Base-by-base conservation (phyloP, 2,113 vertebrate species). In the Isurus oxyrinchus region DNA sequence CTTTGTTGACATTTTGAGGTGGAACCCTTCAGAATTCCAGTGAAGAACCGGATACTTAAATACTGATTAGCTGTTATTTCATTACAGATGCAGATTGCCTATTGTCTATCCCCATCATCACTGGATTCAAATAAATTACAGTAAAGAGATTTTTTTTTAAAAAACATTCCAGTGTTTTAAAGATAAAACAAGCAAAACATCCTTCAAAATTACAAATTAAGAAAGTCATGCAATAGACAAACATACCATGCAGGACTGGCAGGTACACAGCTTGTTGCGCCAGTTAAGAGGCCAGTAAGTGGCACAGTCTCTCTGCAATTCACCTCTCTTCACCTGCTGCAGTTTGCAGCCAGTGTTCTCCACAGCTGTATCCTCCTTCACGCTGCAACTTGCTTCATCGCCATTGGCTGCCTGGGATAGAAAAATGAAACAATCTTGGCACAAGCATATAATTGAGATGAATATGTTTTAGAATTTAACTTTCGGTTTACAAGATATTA, bases 241-340 rank as follows among this genome's bases (percentile, higher is more conserved):
- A 97, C 97, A n/a, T 97, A 99, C 99, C 99, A 98, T 97, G 94
- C 99, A 99, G 97, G 97, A 97, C 86, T 97, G 97, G 97, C 99
- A 99, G 96, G 98, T 98, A 97, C 99, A 99, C 14, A 99, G 97
- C 97, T 98, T 97, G 96, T 98, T 97, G n/a, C 99, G 98, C 99
- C 99, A 99, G 97, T 97, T 98, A 0, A 97, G 98, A 0, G 99
- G 98, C 99, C 99, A 99, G 97, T 99, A 99, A 96, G 98, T 99
- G 0, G 99, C 98, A 76, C 97, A 97, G 53, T 97, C 97, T 86
- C 97, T 98, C 97, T 97, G 97, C 2, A 98, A 79, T 91, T 93
- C 96, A 0, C 96, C 97, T 87, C 97, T 97, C 44, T 96, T 97
- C 96, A 99, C 98, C 93, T 98, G 98, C 96, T 97, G 97, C 96